phyloP scores from a whole-genome alignment of 2,888 invertebrate species.

The Mythimna impura region DNA sequence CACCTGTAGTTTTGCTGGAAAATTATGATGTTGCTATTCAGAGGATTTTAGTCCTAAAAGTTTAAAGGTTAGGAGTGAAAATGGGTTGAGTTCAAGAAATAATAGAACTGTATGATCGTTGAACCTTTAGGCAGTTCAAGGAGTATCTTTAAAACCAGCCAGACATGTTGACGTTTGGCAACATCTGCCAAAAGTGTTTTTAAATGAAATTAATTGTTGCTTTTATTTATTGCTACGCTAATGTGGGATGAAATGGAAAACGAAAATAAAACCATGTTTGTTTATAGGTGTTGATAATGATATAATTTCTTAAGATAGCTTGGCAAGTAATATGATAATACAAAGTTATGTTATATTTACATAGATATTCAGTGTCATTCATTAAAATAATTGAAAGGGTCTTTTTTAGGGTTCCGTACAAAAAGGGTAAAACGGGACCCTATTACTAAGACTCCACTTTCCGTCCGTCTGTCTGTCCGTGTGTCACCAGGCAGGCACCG shows the following conservation, averaged over 20 bases:
- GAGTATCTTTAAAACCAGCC: slow-evolving; percentile 40
- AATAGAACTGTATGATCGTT: slow-evolving; percentile 43
- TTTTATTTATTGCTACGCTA: slow-evolving; percentile 34
- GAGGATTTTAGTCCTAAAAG: neutral
- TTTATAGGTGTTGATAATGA: slow-evolving; percentile 8
- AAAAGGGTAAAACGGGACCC: no score
- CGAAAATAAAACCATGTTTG: slow-evolving; percentile 18
- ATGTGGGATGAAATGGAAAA: slow-evolving; percentile 13
- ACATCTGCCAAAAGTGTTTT: slow-evolving; percentile 54
- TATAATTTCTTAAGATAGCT: slow-evolving; percentile 11
- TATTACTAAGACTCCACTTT: no score
- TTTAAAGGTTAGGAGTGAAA: rapidly evolving
- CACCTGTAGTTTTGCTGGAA: neutral
- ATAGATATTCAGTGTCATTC: neutral
- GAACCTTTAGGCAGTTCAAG: slow-evolving; percentile 59
- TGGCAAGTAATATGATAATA: slow-evolving; percentile 14
- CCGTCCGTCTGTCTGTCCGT: no score
- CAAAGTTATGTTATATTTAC: neutral
- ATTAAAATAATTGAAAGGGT: neutral
- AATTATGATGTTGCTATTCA: neutral
- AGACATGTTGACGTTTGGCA: slow-evolving; percentile 62
- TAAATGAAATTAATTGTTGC: slow-evolving; percentile 34
- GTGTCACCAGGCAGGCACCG: no score
- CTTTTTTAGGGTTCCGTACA: no score
- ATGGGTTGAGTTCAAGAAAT: slow-evolving; percentile 6